Evolutionary conservation across 2,113 vertebrate species (phyloP).

Genomic region (Lathamus discolor): DNA sequence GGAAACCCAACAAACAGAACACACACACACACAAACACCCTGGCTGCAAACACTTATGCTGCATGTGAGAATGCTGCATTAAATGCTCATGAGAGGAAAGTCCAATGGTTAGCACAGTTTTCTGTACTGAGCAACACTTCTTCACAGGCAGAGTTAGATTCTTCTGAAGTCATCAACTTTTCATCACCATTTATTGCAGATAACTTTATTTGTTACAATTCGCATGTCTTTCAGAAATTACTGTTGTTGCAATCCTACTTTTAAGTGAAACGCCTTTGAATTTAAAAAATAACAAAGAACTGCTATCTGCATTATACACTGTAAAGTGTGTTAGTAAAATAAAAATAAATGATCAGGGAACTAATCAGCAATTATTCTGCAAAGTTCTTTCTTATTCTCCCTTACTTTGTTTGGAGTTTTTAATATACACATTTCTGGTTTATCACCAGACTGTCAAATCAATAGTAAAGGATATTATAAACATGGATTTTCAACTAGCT

Average conservation of each 20-base stretch:
- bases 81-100: neutral
- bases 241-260: neutral
- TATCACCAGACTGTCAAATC: neutral
- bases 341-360: neutral
- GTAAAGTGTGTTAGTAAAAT: neutral
- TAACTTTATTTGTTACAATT: neutral
- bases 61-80: neutral
- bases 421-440: neutral
- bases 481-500: slow-evolving; percentile 3
- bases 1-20: neutral
- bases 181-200: neutral
- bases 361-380: neutral
- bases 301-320: neutral
- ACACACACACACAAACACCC: too few species aligned
- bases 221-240: neutral
- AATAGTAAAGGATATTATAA: neutral
- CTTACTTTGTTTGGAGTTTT: neutral
- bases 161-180: neutral
- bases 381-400: neutral
- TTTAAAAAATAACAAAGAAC: neutral
- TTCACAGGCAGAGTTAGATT: neutral
- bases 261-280: neutral
- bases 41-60: neutral
- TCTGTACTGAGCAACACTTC: neutral
- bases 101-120: neutral